phyloP scores from a whole-genome alignment of 1,140 invertebrate species.

The Penaeus indicus region DNA sequence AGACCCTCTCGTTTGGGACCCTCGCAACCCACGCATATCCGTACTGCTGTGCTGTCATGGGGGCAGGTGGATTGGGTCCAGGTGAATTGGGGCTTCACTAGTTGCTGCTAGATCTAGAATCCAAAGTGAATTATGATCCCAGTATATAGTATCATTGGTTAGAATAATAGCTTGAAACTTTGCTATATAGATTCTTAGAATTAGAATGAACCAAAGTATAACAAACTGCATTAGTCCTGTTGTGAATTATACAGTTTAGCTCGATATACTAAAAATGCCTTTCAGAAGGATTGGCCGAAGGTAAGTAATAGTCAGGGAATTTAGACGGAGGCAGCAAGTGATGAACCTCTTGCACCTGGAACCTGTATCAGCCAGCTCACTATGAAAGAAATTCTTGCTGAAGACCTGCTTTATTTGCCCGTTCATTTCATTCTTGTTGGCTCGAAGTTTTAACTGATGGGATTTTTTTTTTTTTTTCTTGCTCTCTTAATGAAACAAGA shows the following conservation, averaged over 20 bases:
- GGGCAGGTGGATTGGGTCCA: background rate
- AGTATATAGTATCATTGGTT: background rate
- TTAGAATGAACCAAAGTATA: no score
- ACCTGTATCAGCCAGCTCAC: background rate
- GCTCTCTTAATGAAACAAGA: no score
- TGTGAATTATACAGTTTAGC: no score
- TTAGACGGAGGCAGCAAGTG: no score
- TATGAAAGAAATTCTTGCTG: constrained; percentile 1
- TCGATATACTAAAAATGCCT: no score
- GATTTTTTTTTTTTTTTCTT: no score
- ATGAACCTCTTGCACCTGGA: background rate
- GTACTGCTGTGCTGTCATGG: constrained; percentile 34
- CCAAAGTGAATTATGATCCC: background rate
- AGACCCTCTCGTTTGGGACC: constrained; percentile 39
- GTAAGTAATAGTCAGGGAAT: no score
- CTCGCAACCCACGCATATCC: constrained; percentile 60
- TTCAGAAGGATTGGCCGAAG: no score
- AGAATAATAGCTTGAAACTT: background rate
- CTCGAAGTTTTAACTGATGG: no score
- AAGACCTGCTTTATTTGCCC: background rate
- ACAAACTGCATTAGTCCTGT: no score
- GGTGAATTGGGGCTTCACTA: constrained; percentile 10
- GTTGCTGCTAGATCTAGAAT: constrained; percentile 5
- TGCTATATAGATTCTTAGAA: no score
- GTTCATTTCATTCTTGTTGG: background rate